A percentile compares a stretch with the other conserved stretches of the same genome.
These are phyloP conservation scores for Drosophila mayri DNA, from an alignment of 1,140 invertebrate species.

Conservation along the genomic window DNA sequence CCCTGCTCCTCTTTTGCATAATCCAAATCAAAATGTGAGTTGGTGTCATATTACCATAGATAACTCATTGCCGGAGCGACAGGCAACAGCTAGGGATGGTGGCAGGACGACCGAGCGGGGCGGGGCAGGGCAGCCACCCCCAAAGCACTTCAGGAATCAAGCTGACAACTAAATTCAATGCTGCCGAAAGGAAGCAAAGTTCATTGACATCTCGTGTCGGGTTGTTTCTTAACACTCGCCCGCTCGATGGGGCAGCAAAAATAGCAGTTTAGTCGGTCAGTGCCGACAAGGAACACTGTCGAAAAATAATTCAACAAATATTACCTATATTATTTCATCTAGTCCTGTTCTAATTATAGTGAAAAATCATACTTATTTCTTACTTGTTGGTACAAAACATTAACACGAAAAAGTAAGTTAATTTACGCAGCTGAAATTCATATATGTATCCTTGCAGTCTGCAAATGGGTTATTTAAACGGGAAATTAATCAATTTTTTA, in stretches of 20 bases:
- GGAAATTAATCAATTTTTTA: too few species aligned
- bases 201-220: conserved; percentile 56
- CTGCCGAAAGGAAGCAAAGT: conserved; percentile 36
- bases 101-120: not conserved
- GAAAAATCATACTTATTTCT: not conserved
- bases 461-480: not conserved
- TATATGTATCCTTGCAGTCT: not conserved
- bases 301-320: too few species aligned
- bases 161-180: conserved; percentile 33
- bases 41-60: conserved; percentile 32
- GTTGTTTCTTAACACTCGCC: conserved; percentile 2
- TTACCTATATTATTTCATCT: too few species aligned
- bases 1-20: conserved; percentile 23
- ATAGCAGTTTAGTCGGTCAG: conserved; percentile 18
- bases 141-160: conserved; percentile 30
- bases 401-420: not conserved
- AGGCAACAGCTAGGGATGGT: not conserved
- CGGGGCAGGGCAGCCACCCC: conserved; percentile 20
- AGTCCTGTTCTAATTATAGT: not conserved
- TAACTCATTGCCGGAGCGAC: conserved; percentile 21
- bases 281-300: not conserved
- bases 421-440: too few species aligned
- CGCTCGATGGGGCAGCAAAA: conserved; percentile 29
- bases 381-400: not conserved
- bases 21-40: conserved; percentile 37